Conservation (phyloP, 2,113 vertebrate genomes). For the Amia ocellicauda region DNA sequence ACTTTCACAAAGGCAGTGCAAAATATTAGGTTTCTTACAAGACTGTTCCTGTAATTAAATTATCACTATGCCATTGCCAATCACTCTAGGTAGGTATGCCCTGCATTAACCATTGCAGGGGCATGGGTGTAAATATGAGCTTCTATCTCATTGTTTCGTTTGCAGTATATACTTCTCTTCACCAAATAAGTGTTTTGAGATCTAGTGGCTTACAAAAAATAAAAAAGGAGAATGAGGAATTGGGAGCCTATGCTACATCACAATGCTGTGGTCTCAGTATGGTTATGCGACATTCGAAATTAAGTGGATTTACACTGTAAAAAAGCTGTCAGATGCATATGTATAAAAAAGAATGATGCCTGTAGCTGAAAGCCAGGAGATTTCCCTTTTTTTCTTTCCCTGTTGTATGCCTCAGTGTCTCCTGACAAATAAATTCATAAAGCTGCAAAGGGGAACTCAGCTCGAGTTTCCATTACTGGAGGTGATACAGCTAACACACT, state of each 20-base stretch:
- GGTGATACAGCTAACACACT: too few species aligned
- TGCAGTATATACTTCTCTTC: too few species aligned
- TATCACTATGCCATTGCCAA: too few species aligned
- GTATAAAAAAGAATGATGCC: slow-evolving; percentile 22
- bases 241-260: slow-evolving; percentile 50
- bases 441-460: slow-evolving; percentile 16
- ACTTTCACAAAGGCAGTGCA: too few species aligned
- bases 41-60: too few species aligned
- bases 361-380: slow-evolving; percentile 40
- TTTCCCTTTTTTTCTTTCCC: slow-evolving; percentile 39
- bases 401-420: slow-evolving; percentile 13
- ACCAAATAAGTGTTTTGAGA: too few species aligned
- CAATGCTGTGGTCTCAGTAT: slow-evolving; percentile 64
- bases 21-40: too few species aligned
- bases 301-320: slow-evolving; percentile 39
- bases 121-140: too few species aligned
- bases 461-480: neutral
- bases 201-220: slow-evolving; percentile 18
- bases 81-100: too few species aligned
- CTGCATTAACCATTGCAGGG: too few species aligned
- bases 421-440: slow-evolving; percentile 28
- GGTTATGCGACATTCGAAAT: slow-evolving; percentile 49
- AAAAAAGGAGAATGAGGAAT: slow-evolving; percentile 36
- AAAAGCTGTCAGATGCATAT: slow-evolving; percentile 31
- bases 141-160: too few species aligned